Percentiles rank a stretch among this genome's conserved stretches.
These are phyloP conservation scores for Episyrphus balteatus DNA, from an alignment of 1,140 invertebrate genomes.

Conservation along the genomic window DNA sequence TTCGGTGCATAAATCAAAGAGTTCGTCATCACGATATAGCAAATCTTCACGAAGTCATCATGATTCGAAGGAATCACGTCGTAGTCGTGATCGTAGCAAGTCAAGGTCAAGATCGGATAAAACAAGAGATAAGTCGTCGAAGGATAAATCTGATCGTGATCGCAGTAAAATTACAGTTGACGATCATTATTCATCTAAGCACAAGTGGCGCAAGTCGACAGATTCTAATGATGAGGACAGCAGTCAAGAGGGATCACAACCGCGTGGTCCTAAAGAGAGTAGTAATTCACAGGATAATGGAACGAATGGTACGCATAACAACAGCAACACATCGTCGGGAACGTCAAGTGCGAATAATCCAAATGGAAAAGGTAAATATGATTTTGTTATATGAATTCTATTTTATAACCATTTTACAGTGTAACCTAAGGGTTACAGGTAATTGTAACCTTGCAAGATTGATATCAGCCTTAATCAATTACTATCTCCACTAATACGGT, in stretches of 20 bases:
- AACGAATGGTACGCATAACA: background rate
- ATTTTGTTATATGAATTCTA: too few species aligned
- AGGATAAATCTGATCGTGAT: background rate
- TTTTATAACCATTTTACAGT: too few species aligned
- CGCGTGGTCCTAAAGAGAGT: too few species aligned
- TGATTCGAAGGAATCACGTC: conserved; percentile 10
- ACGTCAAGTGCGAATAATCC: conserved; percentile 3
- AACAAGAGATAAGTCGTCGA: background rate
- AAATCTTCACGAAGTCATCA: conserved; percentile 12
- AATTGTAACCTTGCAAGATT: too few species aligned
- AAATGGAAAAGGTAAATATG: conserved; percentile 7
- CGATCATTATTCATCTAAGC: background rate
- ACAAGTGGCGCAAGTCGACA: conserved; percentile 16
- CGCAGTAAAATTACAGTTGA: background rate
- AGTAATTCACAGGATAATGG: too few species aligned
- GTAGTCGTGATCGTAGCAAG: conserved; percentile 16
- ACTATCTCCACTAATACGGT: too few species aligned
- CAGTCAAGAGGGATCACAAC: conserved; percentile 5
- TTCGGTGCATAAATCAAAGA: conserved; percentile 13
- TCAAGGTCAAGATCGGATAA: conserved; percentile 14
- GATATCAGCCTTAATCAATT: too few species aligned
- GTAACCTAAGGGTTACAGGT: too few species aligned
- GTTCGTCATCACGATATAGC: conserved; percentile 17
- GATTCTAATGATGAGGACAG: conserved; percentile 33
- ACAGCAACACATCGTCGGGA: background rate